phyloP scores from a whole-genome alignment of 1,140 invertebrate species.

The Phortica variegata region DNA sequence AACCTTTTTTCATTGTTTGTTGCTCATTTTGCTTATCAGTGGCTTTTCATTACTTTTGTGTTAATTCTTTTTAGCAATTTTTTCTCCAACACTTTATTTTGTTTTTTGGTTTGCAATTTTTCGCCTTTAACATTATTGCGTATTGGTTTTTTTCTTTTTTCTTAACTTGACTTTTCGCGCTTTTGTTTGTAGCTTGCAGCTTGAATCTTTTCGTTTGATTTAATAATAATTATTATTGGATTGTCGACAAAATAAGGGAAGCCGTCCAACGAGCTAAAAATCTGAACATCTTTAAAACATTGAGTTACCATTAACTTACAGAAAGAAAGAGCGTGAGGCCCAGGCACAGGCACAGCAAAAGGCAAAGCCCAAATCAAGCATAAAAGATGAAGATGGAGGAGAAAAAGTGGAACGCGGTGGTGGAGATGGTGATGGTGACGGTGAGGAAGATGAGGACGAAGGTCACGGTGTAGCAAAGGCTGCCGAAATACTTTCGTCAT shows the following conservation, averaged over 20 bases:
- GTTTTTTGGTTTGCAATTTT: background rate
- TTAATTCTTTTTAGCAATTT: constrained; percentile 26
- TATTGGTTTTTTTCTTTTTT: no score
- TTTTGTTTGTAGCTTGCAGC: no score
- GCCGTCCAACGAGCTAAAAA: no score
- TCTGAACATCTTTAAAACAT: background rate
- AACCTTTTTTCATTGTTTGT: constrained; percentile 37
- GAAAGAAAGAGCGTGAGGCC: constrained; percentile 34
- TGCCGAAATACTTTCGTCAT: constrained; percentile 30
- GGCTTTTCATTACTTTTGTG: constrained; percentile 51
- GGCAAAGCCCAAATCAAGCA: constrained; percentile 18
- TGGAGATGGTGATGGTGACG: constrained; percentile 5
- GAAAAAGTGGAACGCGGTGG: constrained; percentile 4
- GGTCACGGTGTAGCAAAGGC: constrained; percentile 1
- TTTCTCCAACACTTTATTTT: background rate
- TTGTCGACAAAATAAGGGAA: constrained; percentile 10
- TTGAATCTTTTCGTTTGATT: background rate
- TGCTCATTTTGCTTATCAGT: constrained; percentile 52
- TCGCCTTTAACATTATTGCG: constrained; percentile 43
- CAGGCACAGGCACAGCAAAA: constrained; percentile 28
- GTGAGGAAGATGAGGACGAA: constrained; percentile 24
- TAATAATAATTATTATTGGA: constrained; percentile 12
- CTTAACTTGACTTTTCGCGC: no score
- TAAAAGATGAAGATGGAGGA: no score
- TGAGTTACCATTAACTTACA: constrained; percentile 6